Conservation (phyloP, 2,113 vertebrate species). For the Falco punctatus region DNA sequence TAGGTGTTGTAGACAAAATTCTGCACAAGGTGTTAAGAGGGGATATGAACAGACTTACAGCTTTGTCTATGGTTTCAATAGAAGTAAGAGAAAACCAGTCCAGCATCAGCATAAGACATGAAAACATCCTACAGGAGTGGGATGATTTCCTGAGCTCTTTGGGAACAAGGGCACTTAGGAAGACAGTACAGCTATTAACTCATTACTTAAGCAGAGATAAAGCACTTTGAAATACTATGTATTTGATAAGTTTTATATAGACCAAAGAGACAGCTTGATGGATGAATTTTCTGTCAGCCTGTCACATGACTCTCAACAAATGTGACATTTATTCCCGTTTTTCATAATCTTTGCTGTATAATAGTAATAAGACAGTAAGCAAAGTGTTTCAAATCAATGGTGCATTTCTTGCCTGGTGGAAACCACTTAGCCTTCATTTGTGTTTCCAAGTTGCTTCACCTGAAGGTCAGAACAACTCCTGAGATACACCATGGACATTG, state of each 20-base stretch:
- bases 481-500: neutral
- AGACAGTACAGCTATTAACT: neutral
- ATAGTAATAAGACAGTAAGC: neutral
- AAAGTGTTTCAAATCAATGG: neutral
- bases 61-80: neutral
- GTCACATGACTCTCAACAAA: neutral
- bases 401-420: neutral
- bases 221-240: neutral
- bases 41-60: conserved; percentile 32
- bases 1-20: conserved; percentile 36
- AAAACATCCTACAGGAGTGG: neutral
- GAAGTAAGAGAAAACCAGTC: neutral
- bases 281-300: neutral
- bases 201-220: neutral
- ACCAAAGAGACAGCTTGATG: neutral
- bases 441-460: neutral
- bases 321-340: neutral
- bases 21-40: neutral
- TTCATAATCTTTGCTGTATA: neutral
- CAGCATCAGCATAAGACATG: neutral
- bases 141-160: neutral
- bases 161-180: neutral
- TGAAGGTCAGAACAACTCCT: neutral
- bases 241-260: neutral
- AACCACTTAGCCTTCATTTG: neutral